A percentile compares a stretch with the other conserved stretches of the same genome.
phyloP scores from a whole-genome alignment of 1,140 invertebrate species.

The Nasonia giraulti region DNA sequence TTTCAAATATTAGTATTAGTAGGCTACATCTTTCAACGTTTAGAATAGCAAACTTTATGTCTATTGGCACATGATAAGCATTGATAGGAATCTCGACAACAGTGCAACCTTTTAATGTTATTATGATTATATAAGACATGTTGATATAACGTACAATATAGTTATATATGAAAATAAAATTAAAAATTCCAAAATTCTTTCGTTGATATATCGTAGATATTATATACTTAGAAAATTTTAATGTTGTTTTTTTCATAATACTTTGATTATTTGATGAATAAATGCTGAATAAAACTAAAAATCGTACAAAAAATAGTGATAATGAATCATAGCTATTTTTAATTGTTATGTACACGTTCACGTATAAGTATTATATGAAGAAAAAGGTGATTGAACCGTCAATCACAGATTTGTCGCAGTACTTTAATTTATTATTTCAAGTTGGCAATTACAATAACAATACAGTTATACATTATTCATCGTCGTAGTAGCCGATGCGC shows the following conservation, averaged over 20 bases:
- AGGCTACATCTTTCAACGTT: neutral
- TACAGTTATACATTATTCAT: constrained; percentile 53
- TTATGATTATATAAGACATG: too few species aligned
- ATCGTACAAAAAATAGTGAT: too few species aligned
- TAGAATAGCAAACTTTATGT: neutral
- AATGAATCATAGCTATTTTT: too few species aligned
- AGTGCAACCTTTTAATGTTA: too few species aligned
- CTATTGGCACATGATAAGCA: neutral
- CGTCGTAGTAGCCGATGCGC: neutral
- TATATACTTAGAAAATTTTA: neutral
- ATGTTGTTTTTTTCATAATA: neutral
- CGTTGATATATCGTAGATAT: too few species aligned
- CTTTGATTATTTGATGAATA: neutral
- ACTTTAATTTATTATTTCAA: constrained; percentile 61
- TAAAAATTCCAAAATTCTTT: too few species aligned
- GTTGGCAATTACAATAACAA: constrained; percentile 66
- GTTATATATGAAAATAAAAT: too few species aligned
- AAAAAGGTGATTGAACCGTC: neutral
- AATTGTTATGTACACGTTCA: too few species aligned
- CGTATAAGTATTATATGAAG: neutral
- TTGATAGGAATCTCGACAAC: too few species aligned
- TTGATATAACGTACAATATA: too few species aligned
- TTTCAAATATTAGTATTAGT: neutral
- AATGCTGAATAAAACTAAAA: too few species aligned
- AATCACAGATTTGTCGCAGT: constrained; percentile 50